These are phyloP conservation scores for Alviniconcha strummeri DNA, from an alignment of 2,888 invertebrate genomes.

Conservation along the genomic window DNA sequence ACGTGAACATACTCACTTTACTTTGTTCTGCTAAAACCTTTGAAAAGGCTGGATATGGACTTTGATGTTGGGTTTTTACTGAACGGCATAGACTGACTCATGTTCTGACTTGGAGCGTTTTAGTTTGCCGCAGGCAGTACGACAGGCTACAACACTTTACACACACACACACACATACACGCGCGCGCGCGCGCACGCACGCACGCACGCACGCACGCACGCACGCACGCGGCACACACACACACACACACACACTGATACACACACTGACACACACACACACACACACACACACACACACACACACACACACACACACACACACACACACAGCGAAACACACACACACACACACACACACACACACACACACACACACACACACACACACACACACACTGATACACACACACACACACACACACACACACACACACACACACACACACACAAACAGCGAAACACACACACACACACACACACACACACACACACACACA, in stretches of 20 bases:
- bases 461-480: neutral
- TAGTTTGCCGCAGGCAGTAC: too few relatives aligned
- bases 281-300: constrained; percentile 8
- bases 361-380: neutral
- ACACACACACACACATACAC: neutral
- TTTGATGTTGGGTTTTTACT: too few relatives aligned
- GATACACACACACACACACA: neutral
- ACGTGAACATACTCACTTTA: too few relatives aligned
- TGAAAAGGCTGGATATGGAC: too few relatives aligned
- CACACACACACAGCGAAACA: neutral
- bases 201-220: neutral
- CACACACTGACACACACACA: neutral
- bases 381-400: too few relatives aligned
- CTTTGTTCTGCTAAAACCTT: too few relatives aligned
- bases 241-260: neutral
- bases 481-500: neutral
- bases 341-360: neutral
- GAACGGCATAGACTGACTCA: too few relatives aligned
- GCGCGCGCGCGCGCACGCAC: neutral
- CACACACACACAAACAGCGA: neutral
- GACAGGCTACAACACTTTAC: neutral
- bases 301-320: too few relatives aligned
- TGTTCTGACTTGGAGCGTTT: too few relatives aligned
- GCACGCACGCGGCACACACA: constrained; percentile 10
- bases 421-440: constrained; percentile 11